Evolutionary conservation across 2,113 vertebrate species (phyloP).

Genomic region (Cavia aperea): DNA sequence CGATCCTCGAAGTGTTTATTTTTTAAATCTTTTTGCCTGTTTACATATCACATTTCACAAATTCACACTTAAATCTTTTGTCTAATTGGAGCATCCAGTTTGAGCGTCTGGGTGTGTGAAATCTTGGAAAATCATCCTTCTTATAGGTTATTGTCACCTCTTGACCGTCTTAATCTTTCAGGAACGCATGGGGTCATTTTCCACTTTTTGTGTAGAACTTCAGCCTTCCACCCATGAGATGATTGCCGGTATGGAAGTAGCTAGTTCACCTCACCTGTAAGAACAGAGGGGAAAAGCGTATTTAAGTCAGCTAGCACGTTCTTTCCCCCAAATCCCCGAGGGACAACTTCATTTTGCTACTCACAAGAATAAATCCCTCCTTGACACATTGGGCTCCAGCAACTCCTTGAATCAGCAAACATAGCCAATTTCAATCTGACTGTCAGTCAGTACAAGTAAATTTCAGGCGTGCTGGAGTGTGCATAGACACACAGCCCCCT

Average conservation of each 20-base stretch:
- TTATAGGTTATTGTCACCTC: conserved; percentile 61
- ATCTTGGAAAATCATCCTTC: not conserved
- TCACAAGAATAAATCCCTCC: conserved; percentile 28
- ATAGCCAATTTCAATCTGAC: not conserved
- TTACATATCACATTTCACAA: not conserved
- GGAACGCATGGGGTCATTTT: conserved; percentile 69
- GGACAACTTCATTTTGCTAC: conserved; percentile 22
- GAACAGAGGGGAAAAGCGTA: conserved; percentile 23
- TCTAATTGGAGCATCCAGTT: not conserved
- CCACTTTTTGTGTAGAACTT: conserved; percentile 63
- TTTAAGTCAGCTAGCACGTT: not conserved
- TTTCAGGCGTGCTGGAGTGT: not conserved
- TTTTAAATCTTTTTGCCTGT: not conserved
- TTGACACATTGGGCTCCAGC: conserved; percentile 10
- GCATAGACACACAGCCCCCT: accelerated
- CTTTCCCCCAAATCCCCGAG: conserved; percentile 29
- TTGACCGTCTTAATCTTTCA: conserved; percentile 59
- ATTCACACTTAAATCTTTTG: not conserved
- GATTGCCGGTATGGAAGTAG: conserved; percentile 31
- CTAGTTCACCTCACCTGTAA: conserved; percentile 56
- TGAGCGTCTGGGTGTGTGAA: not conserved
- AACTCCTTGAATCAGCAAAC: conserved; percentile 14
- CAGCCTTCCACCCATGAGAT: not conserved
- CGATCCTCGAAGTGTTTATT: not conserved
- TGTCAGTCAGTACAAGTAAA: not conserved